Base-by-base conservation (phyloP, 2,797 vertebrate species). In the Melanotaenia pygmaea region DNA sequence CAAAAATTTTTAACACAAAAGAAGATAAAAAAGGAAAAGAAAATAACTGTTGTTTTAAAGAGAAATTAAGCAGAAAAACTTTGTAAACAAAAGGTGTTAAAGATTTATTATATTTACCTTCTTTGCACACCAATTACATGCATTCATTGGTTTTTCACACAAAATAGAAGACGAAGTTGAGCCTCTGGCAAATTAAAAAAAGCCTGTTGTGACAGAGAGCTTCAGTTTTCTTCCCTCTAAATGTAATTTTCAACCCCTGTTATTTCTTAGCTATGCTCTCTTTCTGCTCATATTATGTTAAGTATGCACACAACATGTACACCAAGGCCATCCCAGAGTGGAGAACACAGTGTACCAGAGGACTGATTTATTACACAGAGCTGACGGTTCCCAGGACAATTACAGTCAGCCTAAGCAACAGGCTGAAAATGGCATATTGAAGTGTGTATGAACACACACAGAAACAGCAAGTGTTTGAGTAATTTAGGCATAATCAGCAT, bases 311-410 rank as follows among this genome's bases (percentile, higher is more conserved):
- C 67, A 56, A 77, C 87, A 83, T 26, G 45, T 82, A 85, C 85
- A 70, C 81, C 50, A 72, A 77, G 76, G 71, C 85, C 81, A 84
- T 88, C 89, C 83, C 86, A 80, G 75, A 77, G 73, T 62, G 75
- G 58, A 86, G 92, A 93, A 94, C 92, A 93, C 78, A 47, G 82
- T 92, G 92, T 93, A 93, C 92, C 87, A 86, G 80, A 86, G 77
- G 79, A 89, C 92, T 91, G 90, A 93, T 94, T 94, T 91, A 94
- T 93, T 92, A 86, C 90, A 87, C 89, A 72, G 88, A 64, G 87
- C 89, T 86, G 88, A 92, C 47, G 76, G 91, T 92, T 93, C 92
- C 90, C 89, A 89, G 91, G 91, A 94, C 91, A 93, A 94, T 92
- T 92, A 92, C 82, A 90, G 86, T 77, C 87, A 87, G 84, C 74